phyloP scores from a whole-genome alignment of 2,113 vertebrate species.

The Carassius auratus region DNA sequence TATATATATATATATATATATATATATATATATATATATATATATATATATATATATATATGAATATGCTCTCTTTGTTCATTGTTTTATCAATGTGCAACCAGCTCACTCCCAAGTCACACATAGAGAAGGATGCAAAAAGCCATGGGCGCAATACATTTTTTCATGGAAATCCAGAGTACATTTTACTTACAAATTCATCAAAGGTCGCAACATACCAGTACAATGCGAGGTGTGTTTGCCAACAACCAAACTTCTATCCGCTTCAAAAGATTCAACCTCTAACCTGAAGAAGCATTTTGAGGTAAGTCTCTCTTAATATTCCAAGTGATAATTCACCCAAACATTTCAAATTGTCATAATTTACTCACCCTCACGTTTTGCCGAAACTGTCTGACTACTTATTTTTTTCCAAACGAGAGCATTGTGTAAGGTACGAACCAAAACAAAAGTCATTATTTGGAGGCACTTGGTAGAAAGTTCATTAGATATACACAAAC shows the following conservation, averaged over 20 bases:
- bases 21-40: too few relatives aligned
- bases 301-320: slow-evolving; percentile 4
- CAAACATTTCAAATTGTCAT: neutral
- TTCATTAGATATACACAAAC: neutral
- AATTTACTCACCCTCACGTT: neutral
- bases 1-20: too few relatives aligned
- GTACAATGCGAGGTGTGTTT: slow-evolving; percentile 12
- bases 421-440: neutral
- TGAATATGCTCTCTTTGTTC: neutral
- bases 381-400: neutral
- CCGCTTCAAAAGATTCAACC: slow-evolving; percentile 22
- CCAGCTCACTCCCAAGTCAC: neutral
- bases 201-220: slow-evolving; percentile 13
- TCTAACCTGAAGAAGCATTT: slow-evolving; percentile 15
- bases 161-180: slow-evolving; percentile 3
- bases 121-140: neutral
- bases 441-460: neutral
- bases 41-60: too few relatives aligned
- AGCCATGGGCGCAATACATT: slow-evolving; percentile 25
- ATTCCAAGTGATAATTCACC: slow-evolving; percentile 10
- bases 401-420: neutral
- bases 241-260: slow-evolving; percentile 20
- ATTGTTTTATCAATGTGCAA: neutral
- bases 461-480: neutral
- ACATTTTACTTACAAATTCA: slow-evolving; percentile 34